A percentile compares a stretch with the other conserved stretches of the same genome.
Conservation (phyloP, 2,113 vertebrate species). For the Daboia siamensis region DNA sequence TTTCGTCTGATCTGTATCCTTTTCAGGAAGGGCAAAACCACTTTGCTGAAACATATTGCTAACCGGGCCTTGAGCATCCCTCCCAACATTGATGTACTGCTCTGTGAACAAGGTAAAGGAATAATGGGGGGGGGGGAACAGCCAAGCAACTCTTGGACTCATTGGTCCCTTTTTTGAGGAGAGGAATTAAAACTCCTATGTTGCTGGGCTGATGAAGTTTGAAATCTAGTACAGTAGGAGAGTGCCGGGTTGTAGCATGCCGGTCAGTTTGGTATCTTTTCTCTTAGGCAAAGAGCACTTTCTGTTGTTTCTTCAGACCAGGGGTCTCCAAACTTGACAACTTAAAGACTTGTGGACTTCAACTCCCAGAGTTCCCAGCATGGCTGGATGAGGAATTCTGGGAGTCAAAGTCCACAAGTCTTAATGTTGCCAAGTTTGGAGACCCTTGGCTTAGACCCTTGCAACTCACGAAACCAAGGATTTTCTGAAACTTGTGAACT, state of each 20-base stretch:
- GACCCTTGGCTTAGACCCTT: not conserved
- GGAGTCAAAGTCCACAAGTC: not conserved
- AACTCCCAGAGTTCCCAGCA: too few relatives aligned
- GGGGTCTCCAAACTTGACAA: not conserved
- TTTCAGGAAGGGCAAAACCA: conserved; percentile 89
- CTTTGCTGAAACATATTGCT: conserved; percentile 88
- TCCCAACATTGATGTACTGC: conserved; percentile 88
- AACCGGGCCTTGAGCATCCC: conserved; percentile 90
- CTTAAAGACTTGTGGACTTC: not conserved
- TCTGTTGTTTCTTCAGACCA: not conserved
- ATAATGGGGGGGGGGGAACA: fast-evolving
- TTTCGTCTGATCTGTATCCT: not conserved
- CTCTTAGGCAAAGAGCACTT: not conserved
- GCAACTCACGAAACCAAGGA: not conserved
- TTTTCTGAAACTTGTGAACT: not conserved
- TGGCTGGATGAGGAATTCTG: not conserved
- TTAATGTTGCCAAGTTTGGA: not conserved
- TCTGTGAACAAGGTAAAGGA: conserved; percentile 87
- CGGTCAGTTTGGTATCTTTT: not conserved
- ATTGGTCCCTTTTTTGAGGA: not conserved
- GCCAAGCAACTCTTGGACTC: not conserved
- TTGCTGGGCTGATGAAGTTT: not conserved
- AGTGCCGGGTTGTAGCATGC: not conserved
- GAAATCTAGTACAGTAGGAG: not conserved
- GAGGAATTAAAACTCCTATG: not conserved